Conservation (phyloP, 2,113 vertebrate species). For the Rhizomys pruinosus region DNA sequence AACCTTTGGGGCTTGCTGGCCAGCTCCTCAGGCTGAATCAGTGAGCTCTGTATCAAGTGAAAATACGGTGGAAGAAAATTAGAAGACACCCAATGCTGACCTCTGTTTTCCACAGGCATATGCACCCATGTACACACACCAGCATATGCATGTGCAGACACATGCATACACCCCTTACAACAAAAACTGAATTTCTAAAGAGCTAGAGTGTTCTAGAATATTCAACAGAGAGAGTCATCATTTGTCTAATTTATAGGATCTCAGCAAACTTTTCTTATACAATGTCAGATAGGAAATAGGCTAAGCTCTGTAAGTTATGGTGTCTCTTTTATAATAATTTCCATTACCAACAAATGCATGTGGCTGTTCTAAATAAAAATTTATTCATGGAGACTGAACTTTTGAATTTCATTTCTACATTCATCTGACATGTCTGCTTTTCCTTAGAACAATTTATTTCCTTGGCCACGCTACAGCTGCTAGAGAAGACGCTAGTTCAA, state of each 20-base stretch:
- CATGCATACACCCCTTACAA: background rate
- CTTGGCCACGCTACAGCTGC: background rate
- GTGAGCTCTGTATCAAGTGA: background rate
- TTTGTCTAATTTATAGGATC: background rate
- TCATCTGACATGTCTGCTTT: conserved; percentile 4
- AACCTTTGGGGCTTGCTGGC: too few species aligned
- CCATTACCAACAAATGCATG: background rate
- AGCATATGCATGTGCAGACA: too few species aligned
- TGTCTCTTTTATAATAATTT: background rate
- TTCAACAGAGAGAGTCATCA: background rate
- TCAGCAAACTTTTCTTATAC: background rate
- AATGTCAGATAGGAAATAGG: background rate
- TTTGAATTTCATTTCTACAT: conserved; percentile 37
- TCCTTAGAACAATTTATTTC: conserved; percentile 2
- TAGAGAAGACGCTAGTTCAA: background rate
- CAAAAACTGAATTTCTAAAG: background rate
- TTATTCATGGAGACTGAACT: background rate
- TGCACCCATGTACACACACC: background rate
- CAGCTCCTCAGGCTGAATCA: background rate
- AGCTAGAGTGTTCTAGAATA: background rate
- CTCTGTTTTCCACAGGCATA: background rate
- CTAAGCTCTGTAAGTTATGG: background rate
- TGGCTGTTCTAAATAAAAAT: background rate
- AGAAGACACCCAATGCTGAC: background rate
- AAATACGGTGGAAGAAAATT: background rate